Percentiles rank a stretch among this genome's conserved stretches.
Conservation (phyloP, 2,797 vertebrate genomes). For the Helicolenus hilgendorfi region DNA sequence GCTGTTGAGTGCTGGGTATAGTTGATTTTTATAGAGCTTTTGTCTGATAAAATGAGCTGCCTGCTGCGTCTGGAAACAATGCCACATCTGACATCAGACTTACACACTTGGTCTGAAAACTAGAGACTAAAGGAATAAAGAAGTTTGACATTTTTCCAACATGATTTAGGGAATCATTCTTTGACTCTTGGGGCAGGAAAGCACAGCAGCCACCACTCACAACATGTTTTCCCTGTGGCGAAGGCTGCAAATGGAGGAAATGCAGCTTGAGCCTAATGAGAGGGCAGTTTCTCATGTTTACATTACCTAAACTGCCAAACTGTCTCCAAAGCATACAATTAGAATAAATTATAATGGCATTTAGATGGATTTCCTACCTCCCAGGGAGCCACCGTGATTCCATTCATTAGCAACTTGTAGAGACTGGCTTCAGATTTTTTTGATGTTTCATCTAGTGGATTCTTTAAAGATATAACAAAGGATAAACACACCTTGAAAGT, state of each 20-base stretch:
- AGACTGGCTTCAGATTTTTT: neutral
- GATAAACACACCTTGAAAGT: neutral
- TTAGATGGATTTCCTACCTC: constrained; percentile 14
- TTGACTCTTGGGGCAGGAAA: neutral
- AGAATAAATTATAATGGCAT: constrained; percentile 13
- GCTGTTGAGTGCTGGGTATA: neutral
- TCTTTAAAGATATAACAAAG: neutral
- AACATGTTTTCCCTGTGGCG: neutral
- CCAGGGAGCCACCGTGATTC: neutral
- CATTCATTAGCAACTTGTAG: neutral
- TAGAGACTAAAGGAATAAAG: neutral
- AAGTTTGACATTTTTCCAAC: neutral
- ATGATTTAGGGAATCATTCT: neutral
- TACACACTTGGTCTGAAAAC: neutral
- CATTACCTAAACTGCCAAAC: constrained; percentile 22
- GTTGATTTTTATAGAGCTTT: neutral
- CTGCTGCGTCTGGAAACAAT: neutral
- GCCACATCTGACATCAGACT: neutral
- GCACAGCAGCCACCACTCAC: neutral
- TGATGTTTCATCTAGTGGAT: neutral
- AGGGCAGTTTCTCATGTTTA: constrained; percentile 52
- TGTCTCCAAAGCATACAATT: constrained; percentile 25
- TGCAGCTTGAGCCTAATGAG: constrained; percentile 49
- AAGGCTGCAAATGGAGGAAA: constrained; percentile 25
- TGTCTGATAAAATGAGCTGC: neutral